phyloP scores from a whole-genome alignment of 2,113 vertebrate genomes.

The Athene cunicularia region DNA sequence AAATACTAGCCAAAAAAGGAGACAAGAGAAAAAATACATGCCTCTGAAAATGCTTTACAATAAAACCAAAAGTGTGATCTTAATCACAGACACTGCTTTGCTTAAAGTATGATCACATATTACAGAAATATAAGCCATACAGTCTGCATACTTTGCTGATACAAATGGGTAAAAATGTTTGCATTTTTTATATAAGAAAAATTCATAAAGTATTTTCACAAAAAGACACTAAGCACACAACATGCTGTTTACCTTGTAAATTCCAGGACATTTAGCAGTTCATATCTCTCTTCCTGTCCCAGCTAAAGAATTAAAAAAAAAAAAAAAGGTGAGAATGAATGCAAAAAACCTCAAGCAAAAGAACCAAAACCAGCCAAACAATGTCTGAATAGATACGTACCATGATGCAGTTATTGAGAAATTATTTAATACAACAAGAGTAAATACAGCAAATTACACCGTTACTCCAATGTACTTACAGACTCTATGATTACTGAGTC shows the following conservation, averaged over 20 bases:
- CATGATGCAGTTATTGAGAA: neutral
- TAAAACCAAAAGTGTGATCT: neutral
- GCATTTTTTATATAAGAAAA: no score
- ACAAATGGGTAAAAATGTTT: no score
- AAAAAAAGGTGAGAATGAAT: neutral
- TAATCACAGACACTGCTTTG: neutral
- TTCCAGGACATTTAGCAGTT: constrained; percentile 94
- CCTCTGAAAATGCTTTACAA: neutral
- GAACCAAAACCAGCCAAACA: neutral
- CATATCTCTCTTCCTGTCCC: constrained; percentile 89
- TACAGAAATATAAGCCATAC: neutral
- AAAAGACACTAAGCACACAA: neutral
- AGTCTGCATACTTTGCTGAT: neutral
- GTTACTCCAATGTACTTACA: constrained; percentile 75
- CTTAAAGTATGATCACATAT: neutral
- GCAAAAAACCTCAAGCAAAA: neutral
- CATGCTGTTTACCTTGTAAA: constrained; percentile 89
- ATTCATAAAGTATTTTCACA: neutral
- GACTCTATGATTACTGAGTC: constrained; percentile 92
- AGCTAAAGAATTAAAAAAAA: constrained; percentile 70
- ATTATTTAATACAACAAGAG: neutral
- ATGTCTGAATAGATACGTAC: neutral
- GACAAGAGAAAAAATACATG: neutral
- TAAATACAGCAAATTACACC: neutral
- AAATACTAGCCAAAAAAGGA: neutral